Percentiles rank a stretch among this genome's conserved stretches.
These are phyloP conservation scores for Alligator sinensis DNA, from an alignment of 2,113 vertebrate species.

Conservation along the genomic window DNA sequence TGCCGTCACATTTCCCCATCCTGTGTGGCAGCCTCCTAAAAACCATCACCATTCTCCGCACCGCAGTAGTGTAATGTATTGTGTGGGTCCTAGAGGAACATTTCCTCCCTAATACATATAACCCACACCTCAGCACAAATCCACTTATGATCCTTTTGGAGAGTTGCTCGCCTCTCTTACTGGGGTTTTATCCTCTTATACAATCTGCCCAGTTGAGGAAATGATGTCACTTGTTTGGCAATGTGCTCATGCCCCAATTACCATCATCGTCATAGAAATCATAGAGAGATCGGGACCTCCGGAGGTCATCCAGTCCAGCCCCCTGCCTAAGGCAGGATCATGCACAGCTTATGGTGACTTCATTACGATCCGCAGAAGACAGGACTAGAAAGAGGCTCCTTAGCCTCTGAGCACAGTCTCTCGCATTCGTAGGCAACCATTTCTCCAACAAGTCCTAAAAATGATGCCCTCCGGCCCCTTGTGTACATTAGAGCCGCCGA, in stretches of 20 bases:
- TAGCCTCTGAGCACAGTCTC: neutral
- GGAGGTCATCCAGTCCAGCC: too few species aligned
- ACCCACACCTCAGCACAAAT: neutral
- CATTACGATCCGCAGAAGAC: rapidly evolving
- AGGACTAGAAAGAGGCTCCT: rapidly evolving
- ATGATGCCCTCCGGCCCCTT: too few species aligned
- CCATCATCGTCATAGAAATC: too few species aligned
- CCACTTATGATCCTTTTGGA: neutral
- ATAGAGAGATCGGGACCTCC: too few species aligned
- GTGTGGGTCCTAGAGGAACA: rapidly evolving
- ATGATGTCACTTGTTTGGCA: rapidly evolving
- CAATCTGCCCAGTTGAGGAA: rapidly evolving
- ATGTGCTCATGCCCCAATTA: rapidly evolving
- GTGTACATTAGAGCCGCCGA: too few species aligned
- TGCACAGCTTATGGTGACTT: neutral
- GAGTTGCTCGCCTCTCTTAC: neutral
- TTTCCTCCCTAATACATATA: rapidly evolving
- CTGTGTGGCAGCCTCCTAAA: rapidly evolving
- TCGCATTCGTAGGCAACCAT: rapidly evolving
- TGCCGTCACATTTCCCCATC: neutral
- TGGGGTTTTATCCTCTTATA: neutral
- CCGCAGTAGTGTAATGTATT: neutral
- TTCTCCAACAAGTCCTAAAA: too few species aligned
- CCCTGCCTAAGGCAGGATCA: too few species aligned
- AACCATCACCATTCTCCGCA: neutral